phyloP scores from a whole-genome alignment of 2,113 vertebrate species.

The Rhea americana region DNA sequence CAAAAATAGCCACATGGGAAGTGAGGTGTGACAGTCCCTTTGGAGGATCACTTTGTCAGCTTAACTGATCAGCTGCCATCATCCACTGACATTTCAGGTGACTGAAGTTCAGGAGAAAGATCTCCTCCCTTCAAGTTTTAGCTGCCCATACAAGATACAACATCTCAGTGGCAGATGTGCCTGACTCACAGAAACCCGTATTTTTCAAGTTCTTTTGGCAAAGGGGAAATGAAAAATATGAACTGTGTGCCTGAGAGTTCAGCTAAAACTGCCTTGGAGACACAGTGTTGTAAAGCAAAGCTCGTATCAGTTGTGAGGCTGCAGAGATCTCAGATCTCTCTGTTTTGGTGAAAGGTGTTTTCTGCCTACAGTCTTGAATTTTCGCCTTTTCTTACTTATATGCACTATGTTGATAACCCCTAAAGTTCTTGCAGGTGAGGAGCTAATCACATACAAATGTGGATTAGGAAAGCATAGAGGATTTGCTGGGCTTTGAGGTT shows the following conservation, averaged over 20 bases:
- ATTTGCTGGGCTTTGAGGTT: not conserved
- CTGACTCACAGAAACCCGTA: fast-evolving
- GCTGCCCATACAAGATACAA: not conserved
- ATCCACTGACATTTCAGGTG: fast-evolving
- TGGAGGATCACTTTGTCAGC: not conserved
- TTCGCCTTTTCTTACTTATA: not conserved
- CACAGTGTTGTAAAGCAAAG: not conserved
- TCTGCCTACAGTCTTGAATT: not conserved
- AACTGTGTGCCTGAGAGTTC: not conserved
- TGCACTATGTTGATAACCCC: not conserved
- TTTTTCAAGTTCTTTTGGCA: not conserved
- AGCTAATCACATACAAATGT: not conserved
- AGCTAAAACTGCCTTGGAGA: fast-evolving
- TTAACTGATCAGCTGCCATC: not conserved
- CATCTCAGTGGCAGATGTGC: not conserved
- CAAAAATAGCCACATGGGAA: not conserved
- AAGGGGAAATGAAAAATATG: not conserved
- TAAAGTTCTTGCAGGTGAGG: not conserved
- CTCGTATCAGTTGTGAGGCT: not conserved
- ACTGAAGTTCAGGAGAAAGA: not conserved
- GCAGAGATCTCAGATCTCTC: not conserved
- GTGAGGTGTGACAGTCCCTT: not conserved
- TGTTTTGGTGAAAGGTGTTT: fast-evolving
- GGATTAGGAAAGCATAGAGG: not conserved
- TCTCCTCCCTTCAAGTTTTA: not conserved